phyloP scores from a whole-genome alignment of 2,113 vertebrate species.

The Mystacornis crossleyi region DNA sequence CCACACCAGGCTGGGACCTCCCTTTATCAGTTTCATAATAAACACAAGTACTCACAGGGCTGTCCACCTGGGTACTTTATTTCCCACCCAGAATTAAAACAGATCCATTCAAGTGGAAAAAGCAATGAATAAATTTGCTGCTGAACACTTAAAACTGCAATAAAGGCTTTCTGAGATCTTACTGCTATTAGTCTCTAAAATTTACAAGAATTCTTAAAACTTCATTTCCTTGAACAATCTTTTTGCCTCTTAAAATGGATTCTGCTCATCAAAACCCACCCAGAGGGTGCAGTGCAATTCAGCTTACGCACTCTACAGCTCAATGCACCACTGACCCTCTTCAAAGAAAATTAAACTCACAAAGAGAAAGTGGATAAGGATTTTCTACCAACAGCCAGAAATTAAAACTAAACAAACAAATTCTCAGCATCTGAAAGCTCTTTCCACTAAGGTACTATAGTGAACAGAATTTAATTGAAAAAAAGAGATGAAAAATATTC shows the following conservation, averaged over 20 bases:
- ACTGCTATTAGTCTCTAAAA: neutral
- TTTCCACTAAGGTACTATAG: neutral
- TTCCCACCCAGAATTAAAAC: neutral
- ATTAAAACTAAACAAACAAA: neutral
- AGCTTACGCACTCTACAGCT: neutral
- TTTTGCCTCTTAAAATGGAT: neutral
- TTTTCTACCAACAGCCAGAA: neutral
- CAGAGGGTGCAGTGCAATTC: neutral
- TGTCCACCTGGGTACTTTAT: neutral
- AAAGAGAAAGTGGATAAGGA: neutral
- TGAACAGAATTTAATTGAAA: neutral
- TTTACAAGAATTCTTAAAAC: neutral
- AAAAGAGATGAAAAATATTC: neutral
- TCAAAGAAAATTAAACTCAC: neutral
- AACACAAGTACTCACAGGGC: neutral
- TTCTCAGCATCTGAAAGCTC: neutral
- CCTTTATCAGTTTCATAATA: neutral
- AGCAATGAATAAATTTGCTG: constrained; percentile 30
- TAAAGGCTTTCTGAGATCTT: neutral
- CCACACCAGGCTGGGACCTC: neutral
- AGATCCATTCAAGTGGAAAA: neutral
- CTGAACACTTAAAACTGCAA: neutral
- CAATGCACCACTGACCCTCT: rapidly evolving
- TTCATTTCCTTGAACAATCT: neutral
- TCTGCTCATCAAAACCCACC: neutral